Percentiles rank a stretch among this genome's conserved stretches.
These are phyloP conservation scores for Dione juno DNA, from an alignment of 2,888 invertebrate species.

Conservation along the genomic window DNA sequence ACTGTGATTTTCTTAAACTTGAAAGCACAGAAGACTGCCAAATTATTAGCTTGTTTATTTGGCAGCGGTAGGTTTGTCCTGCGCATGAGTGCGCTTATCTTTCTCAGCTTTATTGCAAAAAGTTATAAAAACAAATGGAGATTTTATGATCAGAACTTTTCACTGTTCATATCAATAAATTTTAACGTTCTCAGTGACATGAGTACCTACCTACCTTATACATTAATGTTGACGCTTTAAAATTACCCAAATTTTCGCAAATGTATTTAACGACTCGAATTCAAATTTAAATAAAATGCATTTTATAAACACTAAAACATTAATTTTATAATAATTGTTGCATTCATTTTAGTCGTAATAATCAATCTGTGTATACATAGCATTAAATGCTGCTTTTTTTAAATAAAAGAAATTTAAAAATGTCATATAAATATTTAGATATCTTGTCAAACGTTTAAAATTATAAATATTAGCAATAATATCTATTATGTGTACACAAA, in stretches of 20 bases:
- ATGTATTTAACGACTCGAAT: too few species aligned
- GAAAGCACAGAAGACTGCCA: conserved; percentile 44
- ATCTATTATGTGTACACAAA: too few species aligned
- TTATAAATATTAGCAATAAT: too few species aligned
- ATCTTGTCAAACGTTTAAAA: too few species aligned
- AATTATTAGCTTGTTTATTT: conserved; percentile 51
- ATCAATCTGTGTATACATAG: too few species aligned
- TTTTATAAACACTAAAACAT: too few species aligned
- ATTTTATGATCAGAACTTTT: conserved; percentile 7
- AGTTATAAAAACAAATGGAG: conserved; percentile 16
- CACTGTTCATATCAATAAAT: neutral
- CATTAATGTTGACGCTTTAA: neutral
- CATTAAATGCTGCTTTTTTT: too few species aligned
- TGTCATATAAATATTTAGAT: too few species aligned
- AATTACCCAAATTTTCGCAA: neutral
- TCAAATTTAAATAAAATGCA: too few species aligned
- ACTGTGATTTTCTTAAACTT: conserved; percentile 38
- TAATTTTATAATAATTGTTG: too few species aligned
- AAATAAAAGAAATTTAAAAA: too few species aligned
- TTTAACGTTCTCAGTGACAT: neutral
- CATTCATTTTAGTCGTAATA: too few species aligned
- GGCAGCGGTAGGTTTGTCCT: conserved; percentile 42
- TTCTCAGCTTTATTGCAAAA: conserved; percentile 25
- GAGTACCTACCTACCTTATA: neutral
- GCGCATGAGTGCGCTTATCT: conserved; percentile 38